These are phyloP conservation scores for Catharus minimus DNA, from an alignment of 2,113 vertebrate species.

Conservation along the genomic window DNA sequence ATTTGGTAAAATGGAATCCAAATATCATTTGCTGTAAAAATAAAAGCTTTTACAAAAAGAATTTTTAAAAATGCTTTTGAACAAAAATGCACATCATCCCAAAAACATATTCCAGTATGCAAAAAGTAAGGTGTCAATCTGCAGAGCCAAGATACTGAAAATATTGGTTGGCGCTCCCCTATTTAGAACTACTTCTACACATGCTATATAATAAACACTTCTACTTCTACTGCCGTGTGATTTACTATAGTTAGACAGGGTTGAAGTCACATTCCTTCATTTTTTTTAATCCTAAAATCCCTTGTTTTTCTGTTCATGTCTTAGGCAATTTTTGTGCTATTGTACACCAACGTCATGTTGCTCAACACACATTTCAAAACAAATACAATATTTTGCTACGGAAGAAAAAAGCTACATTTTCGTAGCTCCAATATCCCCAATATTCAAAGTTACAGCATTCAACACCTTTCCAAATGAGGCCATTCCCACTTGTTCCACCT, in stretches of 20 bases:
- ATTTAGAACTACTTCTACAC: background rate
- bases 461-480: constrained; percentile 20
- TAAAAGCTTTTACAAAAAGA: constrained; percentile 16
- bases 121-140: constrained; percentile 24
- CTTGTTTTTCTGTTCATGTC: constrained; percentile 1
- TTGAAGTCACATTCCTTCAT: constrained; percentile 19
- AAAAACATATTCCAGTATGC: constrained; percentile 29
- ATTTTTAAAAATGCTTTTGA: constrained; percentile 22
- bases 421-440: constrained; percentile 59
- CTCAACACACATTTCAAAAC: constrained; percentile 54
- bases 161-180: background rate
- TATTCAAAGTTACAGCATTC: constrained; percentile 31
- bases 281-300: constrained; percentile 67
- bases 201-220: background rate
- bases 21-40: constrained; percentile 28
- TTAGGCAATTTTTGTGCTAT: constrained; percentile 39
- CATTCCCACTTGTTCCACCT: background rate
- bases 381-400: constrained; percentile 55
- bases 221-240: background rate
- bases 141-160: constrained; percentile 29
- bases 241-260: background rate
- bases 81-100: constrained; percentile 19
- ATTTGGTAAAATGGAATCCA: constrained; percentile 12
- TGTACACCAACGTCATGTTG: constrained; percentile 21
- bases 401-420: constrained; percentile 53